Percentiles rank a stretch among this genome's conserved stretches.
phyloP scores from a whole-genome alignment of 2,888 invertebrate genomes.

The Aspidiotus rigidus region DNA sequence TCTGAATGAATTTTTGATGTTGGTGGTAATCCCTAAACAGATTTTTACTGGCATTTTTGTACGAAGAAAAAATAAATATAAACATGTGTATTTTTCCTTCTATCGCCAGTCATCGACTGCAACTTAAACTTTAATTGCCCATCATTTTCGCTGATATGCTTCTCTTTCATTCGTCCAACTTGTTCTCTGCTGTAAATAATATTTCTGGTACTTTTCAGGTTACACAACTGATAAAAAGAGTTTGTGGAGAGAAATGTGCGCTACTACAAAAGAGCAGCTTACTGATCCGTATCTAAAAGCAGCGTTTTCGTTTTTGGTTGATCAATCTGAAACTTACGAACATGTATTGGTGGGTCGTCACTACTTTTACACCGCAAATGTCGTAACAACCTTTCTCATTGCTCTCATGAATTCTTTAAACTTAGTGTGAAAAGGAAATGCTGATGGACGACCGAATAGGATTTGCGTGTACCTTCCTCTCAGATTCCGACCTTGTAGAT shows the following conservation, averaged over 20 bases:
- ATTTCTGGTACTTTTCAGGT: slow-evolving; percentile 45
- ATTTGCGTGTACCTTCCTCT: slow-evolving; percentile 78
- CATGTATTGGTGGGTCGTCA: slow-evolving; percentile 57
- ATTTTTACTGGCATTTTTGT: too few relatives aligned
- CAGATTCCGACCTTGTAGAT: slow-evolving; percentile 67
- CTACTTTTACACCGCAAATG: background rate
- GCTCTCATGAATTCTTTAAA: background rate
- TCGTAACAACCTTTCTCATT: background rate
- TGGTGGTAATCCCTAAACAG: too few relatives aligned
- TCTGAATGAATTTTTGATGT: too few relatives aligned
- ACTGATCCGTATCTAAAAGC: slow-evolving; percentile 84
- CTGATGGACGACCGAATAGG: slow-evolving; percentile 80
- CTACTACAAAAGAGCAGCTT: slow-evolving; percentile 62
- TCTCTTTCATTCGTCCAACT: too few relatives aligned
- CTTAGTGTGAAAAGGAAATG: slow-evolving; percentile 71
- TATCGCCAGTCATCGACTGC: too few relatives aligned
- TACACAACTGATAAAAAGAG: slow-evolving; percentile 75
- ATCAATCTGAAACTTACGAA: slow-evolving; percentile 65
- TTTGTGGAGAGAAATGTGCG: slow-evolving; percentile 67
- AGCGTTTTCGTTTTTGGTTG: slow-evolving; percentile 80
- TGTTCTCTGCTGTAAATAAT: background rate
- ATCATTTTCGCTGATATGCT: too few relatives aligned
- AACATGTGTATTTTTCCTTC: too few relatives aligned
- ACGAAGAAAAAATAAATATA: too few relatives aligned
- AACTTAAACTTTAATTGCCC: too few relatives aligned